Percentiles rank a stretch among this genome's conserved stretches.
phyloP scores from a whole-genome alignment of 2,888 invertebrate species.

The Bombylius major region DNA sequence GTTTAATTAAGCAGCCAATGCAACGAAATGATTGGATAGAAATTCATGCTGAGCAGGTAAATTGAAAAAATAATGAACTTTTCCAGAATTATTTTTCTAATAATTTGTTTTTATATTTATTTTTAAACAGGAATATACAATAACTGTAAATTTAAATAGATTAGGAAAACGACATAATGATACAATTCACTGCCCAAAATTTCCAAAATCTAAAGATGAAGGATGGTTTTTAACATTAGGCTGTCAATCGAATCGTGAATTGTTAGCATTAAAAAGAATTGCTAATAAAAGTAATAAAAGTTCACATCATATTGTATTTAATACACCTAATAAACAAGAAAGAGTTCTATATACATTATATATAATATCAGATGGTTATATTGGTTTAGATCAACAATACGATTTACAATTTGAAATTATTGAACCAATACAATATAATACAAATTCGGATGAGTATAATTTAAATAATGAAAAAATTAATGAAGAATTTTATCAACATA shows the following conservation, averaged over 20 bases:
- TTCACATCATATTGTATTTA: conserved; percentile 46
- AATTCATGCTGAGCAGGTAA: conserved; percentile 51
- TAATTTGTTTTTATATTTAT: background rate
- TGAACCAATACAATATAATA: background rate
- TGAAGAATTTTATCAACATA: background rate
- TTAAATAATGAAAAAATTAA: background rate
- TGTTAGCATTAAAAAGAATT: conserved; percentile 71
- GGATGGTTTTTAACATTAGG: conserved; percentile 90
- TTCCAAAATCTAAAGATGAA: conserved; percentile 88
- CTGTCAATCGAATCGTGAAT: conserved; percentile 51
- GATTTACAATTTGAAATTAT: conserved; percentile 43
- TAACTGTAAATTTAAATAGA: conserved; percentile 45
- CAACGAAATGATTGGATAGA: conserved; percentile 42
- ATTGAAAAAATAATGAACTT: background rate
- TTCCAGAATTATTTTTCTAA: background rate
- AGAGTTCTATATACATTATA: conserved; percentile 67
- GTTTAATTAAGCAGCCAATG: conserved; percentile 31
- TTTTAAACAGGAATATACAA: conserved; percentile 49
- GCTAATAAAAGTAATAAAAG: conserved; percentile 40
- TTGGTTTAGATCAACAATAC: conserved; percentile 88
- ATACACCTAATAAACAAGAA: conserved; percentile 52
- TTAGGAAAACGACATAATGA: conserved; percentile 43
- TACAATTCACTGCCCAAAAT: conserved; percentile 72
- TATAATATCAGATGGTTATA: conserved; percentile 82
- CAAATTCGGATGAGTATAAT: background rate